Base-by-base conservation (phyloP, 1,140 invertebrate genomes). In the Drosophila seguyi region DNA sequence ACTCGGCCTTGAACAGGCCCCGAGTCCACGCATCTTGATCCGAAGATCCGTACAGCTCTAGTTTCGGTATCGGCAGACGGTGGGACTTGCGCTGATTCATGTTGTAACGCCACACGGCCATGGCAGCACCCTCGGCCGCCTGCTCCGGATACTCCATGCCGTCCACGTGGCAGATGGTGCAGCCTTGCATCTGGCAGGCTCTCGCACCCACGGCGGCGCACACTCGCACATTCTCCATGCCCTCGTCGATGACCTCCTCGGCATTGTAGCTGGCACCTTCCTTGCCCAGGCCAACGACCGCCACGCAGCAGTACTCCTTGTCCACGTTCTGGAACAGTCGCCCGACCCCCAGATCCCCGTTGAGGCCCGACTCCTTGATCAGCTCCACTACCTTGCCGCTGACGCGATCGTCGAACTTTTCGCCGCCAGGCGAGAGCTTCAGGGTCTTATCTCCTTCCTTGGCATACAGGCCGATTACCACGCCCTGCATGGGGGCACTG, bases 1-100 rank as follows among this genome's bases (percentile, higher is more conserved):
- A 95, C 48, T 96, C 94, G 0, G 96, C 97, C 91, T 97, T 95
- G n/a, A 95, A 93, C 18, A 93, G 68, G 1, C 98, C 98, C 80
- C 94, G 84, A n/a, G 93, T 93, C 97, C 97, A 98, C 27, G 94
- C 93, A 50, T 93, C 93, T 31, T 93, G 77, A 57, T 94, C 93
- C n/a, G 90, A 8, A 18, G 91, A 81, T 69, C 93, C 93, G 29
- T 91, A 94, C 6, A 94, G 73, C 57, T 94, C 93, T 6, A 95
- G 78, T 38, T 93, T 93, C 5, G 94, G 93, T 25, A 92, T 91
- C 0, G 87, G 72, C 73, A 93, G 93, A 56, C 93, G 93, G 18
- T 94, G 91, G 13, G 94, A 91, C 69, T 94, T 92, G 10, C 91
- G 90, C 76, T 94, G 95, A 56, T 96, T 94, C 47, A 95, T 94